Evolutionary conservation across 2,888 invertebrate genomes (phyloP), one percentile per base, ranked within the genome.

Genomic region (Watsonalla binaria): DNA sequence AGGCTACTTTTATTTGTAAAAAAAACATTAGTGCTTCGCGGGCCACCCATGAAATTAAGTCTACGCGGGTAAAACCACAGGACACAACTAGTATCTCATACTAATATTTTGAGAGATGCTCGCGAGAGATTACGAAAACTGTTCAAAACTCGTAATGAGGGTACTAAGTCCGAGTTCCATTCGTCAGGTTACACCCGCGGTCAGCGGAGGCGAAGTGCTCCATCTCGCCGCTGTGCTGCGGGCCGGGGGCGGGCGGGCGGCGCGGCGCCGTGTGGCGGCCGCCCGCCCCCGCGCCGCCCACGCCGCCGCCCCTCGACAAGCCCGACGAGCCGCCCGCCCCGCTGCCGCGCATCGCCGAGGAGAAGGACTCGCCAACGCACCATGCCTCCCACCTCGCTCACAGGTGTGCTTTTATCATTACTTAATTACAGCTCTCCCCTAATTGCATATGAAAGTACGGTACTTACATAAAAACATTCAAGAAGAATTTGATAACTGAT

Each of bases 291-390:
- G 78, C 86, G 6, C 82, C 89, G 14, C 80, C 88, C 55, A 77
- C 85, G 0, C 87, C 90, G 6, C 86, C 88, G 13, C 80, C 84
- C 2, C 67, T 70, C 9, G 84, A 84, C 57, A 84, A 85, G 68
- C 66, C 60, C 13, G 86, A 85, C 58, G 89, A 88, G 54, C 83
- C 83, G 37, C 90, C 94, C 53, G 83, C 83, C 37, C 90, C 94
- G 53, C 83, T 97, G 72, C 97, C 97, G 0, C 86, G 97, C 62
- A 97, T 97, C 56, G 96, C 97, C 0, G 97, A 97, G 84, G 97
- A 97, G 80, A 96, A 96, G 74, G 95, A 96, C 80, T 95, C 95
- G 14, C 95, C 95, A 0, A 95, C 95, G 0, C 94, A 94, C 47
- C 87, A 88, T 45, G 76, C 84, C 2, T 80, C 76, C 55, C 72